Percentiles rank a stretch among this genome's conserved stretches.
Evolutionary conservation across 2,888 invertebrate genomes (phyloP).

Genomic region (Miltochrista miniata): DNA sequence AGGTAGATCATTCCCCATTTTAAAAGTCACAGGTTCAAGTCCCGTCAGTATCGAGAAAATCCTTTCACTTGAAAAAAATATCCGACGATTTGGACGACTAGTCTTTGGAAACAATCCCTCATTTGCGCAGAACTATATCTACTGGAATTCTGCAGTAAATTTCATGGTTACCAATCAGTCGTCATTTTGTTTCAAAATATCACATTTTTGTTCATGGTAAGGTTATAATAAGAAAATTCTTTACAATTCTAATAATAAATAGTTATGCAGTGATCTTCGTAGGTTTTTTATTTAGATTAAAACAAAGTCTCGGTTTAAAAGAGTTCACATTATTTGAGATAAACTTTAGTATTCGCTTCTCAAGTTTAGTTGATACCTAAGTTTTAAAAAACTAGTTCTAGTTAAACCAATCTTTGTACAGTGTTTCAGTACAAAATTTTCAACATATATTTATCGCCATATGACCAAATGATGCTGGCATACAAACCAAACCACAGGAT

Average conservation of each 20-base stretch:
- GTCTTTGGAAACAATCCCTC: too few relatives aligned
- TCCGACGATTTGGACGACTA: too few relatives aligned
- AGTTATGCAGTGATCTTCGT: too few relatives aligned
- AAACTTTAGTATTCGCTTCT: constrained; percentile 22
- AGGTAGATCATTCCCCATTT: too few relatives aligned
- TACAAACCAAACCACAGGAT: not conserved
- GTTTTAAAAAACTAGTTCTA: constrained; percentile 25
- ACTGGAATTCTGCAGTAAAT: too few relatives aligned
- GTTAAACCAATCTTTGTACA: constrained; percentile 2
- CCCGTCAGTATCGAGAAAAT: too few relatives aligned
- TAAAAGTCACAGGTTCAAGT: too few relatives aligned
- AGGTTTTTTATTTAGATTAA: not conserved
- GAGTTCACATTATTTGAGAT: constrained; percentile 36
- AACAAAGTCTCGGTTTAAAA: not conserved
- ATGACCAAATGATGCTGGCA: not conserved
- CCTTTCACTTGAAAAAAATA: too few relatives aligned
- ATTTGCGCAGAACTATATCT: too few relatives aligned
- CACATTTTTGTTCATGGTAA: too few relatives aligned
- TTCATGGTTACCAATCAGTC: too few relatives aligned
- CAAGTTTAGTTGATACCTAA: constrained; percentile 7
- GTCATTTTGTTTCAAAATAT: too few relatives aligned
- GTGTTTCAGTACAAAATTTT: constrained; percentile 1
- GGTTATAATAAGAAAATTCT: not conserved
- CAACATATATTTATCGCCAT: not conserved
- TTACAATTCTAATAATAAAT: not conserved